These are phyloP conservation scores for Nezara viridula DNA, from an alignment of 2,888 invertebrate genomes.

Conservation along the genomic window DNA sequence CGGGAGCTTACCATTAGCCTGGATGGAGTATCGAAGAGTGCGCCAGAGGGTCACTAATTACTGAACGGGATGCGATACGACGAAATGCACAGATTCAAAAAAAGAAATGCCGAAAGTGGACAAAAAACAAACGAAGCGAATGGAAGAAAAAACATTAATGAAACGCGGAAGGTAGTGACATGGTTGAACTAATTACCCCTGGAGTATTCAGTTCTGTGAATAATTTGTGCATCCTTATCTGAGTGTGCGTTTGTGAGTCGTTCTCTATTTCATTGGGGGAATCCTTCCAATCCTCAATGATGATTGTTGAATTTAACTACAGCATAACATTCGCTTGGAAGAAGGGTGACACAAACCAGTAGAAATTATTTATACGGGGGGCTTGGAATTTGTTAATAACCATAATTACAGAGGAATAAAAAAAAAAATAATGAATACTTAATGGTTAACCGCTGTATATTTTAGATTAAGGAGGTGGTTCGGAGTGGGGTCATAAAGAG, in stretches of 20 bases:
- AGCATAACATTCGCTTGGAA: no score
- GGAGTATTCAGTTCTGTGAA: slow-evolving; percentile 33
- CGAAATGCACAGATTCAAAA: neutral
- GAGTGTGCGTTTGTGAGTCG: neutral
- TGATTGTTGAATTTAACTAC: neutral
- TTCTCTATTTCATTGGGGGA: neutral
- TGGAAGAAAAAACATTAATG: slow-evolving; percentile 32
- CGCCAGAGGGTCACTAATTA: neutral
- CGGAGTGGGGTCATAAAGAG: no score
- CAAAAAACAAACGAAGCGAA: neutral
- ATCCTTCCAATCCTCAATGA: neutral
- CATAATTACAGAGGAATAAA: no score
- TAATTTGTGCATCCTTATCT: slow-evolving; percentile 13
- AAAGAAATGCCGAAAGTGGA: slow-evolving; percentile 31
- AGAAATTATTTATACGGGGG: no score
- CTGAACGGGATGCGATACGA: neutral
- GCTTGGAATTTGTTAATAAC: no score
- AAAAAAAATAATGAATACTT: no score
- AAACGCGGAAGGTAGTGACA: neutral
- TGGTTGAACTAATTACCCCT: neutral
- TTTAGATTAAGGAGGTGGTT: no score
- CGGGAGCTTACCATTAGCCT: slow-evolving; percentile 36
- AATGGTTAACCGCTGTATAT: no score
- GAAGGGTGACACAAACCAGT: no score
- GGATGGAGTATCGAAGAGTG: neutral